phyloP scores from a whole-genome alignment of 2,888 invertebrate genomes.

The Drosophila tanythrix region DNA sequence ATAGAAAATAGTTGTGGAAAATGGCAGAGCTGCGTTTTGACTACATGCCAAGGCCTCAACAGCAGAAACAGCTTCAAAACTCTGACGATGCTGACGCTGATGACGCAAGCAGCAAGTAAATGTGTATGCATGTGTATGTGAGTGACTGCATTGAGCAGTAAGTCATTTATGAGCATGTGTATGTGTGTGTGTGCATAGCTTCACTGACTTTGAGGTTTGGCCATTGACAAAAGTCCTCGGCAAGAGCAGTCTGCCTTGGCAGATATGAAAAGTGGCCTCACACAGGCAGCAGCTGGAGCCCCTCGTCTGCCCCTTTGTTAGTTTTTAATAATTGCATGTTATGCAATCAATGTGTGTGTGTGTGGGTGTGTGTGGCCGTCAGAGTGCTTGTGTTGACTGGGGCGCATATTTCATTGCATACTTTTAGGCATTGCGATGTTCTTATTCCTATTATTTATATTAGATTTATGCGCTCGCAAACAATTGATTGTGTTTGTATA shows the following conservation, averaged over 20 bases:
- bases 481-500: constrained; percentile 10
- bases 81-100: constrained; percentile 64
- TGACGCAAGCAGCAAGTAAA: constrained; percentile 67
- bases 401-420: constrained; percentile 56
- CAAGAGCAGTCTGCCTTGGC: constrained; percentile 43
- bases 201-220: constrained; percentile 66
- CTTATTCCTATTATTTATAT: constrained; percentile 50
- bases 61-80: constrained; percentile 54
- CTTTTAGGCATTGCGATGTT: constrained; percentile 48
- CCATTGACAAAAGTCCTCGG: constrained; percentile 75
- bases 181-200: constrained; percentile 31
- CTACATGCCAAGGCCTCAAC: constrained; percentile 75
- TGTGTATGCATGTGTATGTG: constrained; percentile 31
- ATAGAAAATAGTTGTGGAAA: constrained; percentile 73
- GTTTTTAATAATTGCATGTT: constrained; percentile 74
- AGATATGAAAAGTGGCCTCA: constrained; percentile 71
- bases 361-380: constrained; percentile 10
- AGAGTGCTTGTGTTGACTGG: constrained; percentile 45
- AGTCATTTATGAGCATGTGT: constrained; percentile 55
- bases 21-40: constrained; percentile 71
- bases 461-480: constrained; percentile 39
- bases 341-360: constrained; percentile 62
- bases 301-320: constrained; percentile 35
- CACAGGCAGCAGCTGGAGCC: constrained; percentile 16
- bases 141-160: constrained; percentile 62